Evolutionary conservation across 2,888 invertebrate species (phyloP), one percentile per base, ranked within the genome.

Genomic region (Melolontha melolontha): DNA sequence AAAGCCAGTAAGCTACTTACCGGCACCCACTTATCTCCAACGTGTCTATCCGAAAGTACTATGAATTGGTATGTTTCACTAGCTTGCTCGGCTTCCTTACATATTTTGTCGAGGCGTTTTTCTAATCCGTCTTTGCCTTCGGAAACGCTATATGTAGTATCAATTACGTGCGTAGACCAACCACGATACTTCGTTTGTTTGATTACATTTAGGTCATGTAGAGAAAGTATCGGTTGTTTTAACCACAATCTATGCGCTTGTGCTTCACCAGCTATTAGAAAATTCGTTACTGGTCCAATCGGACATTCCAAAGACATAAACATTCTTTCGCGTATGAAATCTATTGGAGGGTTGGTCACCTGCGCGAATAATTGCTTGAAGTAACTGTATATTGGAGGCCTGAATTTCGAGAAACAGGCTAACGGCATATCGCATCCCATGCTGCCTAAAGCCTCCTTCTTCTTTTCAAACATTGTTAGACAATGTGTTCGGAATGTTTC

Each of bases 371-470:
- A 87, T 82, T 99, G 99, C 81, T 99, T 98, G 87, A 99, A 99
- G 84, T 99, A 99, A 75, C 96, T 96, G 83, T 97, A 99, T 1
- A 95, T 88, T 67, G 98, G 86, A 7, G 98, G 99, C 80, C 97
- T 95, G 86, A 95, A 98, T 81, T 91, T 88, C 0, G 98, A 99
- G 22, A 99, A 88, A 78, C 99, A 99, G 6, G 99, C 99, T 74
- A 99, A 85, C 0, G 99, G 98, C 0, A 95, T 95, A 84, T 99
- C 99, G 83, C 99, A 99, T 67, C 99, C 99, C 99, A 99, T 99
- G 29, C 98, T 98, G 63, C 99, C 99, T 14, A 98, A 86, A 0
- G 98, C 96, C 86, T 99, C 98, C 85, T 98, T 82, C 81, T 83
- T 83, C 78, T 94, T 94, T 79, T 93, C 91, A 74, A 99, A 92